Evolutionary conservation across 2,797 vertebrate genomes (phyloP).

Genomic region (Diplodus puntazzo): DNA sequence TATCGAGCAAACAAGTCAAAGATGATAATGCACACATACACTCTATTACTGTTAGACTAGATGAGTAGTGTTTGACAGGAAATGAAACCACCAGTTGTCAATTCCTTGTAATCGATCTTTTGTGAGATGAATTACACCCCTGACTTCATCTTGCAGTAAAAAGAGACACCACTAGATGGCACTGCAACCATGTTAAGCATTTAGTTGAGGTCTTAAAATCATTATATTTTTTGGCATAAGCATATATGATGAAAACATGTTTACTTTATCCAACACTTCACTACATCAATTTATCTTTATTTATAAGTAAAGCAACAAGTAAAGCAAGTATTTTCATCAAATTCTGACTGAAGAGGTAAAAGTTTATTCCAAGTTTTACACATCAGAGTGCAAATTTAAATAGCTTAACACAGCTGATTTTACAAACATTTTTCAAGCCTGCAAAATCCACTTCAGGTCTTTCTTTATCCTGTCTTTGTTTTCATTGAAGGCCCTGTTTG

Average conservation of each 20-base stretch:
- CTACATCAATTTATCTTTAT: no score
- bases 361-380: neutral
- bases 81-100: neutral
- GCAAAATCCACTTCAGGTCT: neutral
- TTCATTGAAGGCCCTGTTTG: neutral
- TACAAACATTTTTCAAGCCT: neutral
- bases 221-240: neutral
- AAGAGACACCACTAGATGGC: slow-evolving; percentile 47
- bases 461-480: neutral
- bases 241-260: neutral
- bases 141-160: slow-evolving; percentile 1
- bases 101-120: no score
- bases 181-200: neutral
- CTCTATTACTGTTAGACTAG: neutral
- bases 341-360: neutral
- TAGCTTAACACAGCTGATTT: neutral
- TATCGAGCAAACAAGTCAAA: neutral
- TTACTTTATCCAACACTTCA: neutral
- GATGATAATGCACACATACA: neutral
- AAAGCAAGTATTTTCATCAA: no score
- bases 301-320: no score
- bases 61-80: neutral
- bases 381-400: neutral
- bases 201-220: neutral
- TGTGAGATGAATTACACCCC: no score